Conservation (phyloP, 2,888 invertebrate genomes). For the Melipona beecheii region DNA sequence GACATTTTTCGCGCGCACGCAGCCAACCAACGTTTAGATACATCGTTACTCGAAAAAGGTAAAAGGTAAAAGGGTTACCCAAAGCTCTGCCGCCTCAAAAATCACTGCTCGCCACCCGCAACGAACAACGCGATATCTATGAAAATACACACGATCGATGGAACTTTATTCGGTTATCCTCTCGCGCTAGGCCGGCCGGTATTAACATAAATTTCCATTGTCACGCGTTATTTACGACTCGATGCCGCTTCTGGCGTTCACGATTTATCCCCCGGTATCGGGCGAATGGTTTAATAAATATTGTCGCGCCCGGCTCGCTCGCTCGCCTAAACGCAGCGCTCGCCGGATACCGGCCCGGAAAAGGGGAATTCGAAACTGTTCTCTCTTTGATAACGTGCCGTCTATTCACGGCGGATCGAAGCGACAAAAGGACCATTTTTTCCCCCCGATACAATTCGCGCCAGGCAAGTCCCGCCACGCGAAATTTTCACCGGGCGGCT, state of each 20-base stretch:
- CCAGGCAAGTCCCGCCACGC: not conserved
- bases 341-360: not conserved
- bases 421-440: slow-evolving; percentile 14
- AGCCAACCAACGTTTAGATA: too few relatives aligned
- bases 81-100: not conserved
- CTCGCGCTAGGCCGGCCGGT: slow-evolving; percentile 25
- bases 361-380: slow-evolving; percentile 31
- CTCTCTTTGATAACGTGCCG: slow-evolving; percentile 30
- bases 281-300: slow-evolving; percentile 49
- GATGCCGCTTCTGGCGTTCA: slow-evolving; percentile 44
- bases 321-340: slow-evolving; percentile 19
- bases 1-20: too few relatives aligned
- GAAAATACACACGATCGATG: slow-evolving; percentile 31
- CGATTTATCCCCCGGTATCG: slow-evolving; percentile 51
- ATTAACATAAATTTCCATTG: slow-evolving; percentile 62
- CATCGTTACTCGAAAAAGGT: too few relatives aligned
- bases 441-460: slow-evolving; percentile 7
- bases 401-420: slow-evolving; percentile 20
- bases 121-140: not conserved
- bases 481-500: slow-evolving; percentile 5
- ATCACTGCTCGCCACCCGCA: too few relatives aligned
- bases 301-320: not conserved
- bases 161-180: slow-evolving; percentile 54
- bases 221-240: slow-evolving; percentile 52
- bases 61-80: too few relatives aligned